Conservation (phyloP, 2,797 vertebrate species). For the Tauraco hartlaubi region DNA sequence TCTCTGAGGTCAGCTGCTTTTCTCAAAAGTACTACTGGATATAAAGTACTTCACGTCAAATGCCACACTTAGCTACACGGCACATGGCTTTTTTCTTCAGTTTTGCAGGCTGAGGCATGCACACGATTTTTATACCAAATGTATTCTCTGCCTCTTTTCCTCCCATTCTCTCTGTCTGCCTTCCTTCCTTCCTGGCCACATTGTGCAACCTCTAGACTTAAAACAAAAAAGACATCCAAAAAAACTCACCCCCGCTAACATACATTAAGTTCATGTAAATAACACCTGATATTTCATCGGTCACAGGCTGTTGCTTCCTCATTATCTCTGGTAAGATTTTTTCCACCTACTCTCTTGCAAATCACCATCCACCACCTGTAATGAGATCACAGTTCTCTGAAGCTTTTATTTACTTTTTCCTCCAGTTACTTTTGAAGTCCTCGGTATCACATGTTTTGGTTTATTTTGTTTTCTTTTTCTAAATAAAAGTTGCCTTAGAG, state of each 20-base stretch:
- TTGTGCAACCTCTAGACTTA: neutral
- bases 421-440: neutral
- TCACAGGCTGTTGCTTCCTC: neutral
- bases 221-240: neutral
- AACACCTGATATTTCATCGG: neutral
- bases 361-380: neutral
- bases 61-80: neutral
- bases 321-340: neutral
- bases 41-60: neutral
- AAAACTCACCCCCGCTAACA: neutral
- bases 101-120: neutral
- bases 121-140: neutral
- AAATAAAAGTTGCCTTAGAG: neutral
- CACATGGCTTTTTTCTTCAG: neutral
- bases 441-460: neutral
- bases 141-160: conserved; percentile 14
- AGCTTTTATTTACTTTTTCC: neutral
- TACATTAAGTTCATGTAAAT: neutral
- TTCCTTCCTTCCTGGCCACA: conserved; percentile 37
- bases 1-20: neutral
- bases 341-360: neutral
- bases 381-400: neutral
- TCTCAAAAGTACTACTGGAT: neutral
- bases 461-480: neutral
- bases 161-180: conserved; percentile 15